Base-by-base conservation (phyloP, 2,113 vertebrate genomes). In the Mixornis gularis region DNA sequence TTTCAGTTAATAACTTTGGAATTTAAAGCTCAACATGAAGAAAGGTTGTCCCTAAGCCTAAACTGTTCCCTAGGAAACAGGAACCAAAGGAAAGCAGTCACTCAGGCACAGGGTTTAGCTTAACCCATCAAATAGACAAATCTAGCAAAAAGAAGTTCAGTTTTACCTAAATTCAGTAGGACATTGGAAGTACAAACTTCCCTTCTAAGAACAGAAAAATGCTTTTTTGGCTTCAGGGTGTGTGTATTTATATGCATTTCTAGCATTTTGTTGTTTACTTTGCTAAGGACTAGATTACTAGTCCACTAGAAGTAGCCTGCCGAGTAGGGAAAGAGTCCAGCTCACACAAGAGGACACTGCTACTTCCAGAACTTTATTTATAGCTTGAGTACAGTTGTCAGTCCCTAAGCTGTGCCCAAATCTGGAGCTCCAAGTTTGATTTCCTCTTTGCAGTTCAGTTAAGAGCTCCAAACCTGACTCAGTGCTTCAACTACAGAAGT, bases 341-440 rank as follows among this genome's bases (percentile, higher is more conserved):
- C 19, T 80, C 29, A 59, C 14, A 44, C 21, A 72, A 89, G 34
- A 69, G 29, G 40, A 86, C 49, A 30, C 3, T 36, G 38, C 51
- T 69, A 55, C 85, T 85, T 87, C 49, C 87, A 91, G 14, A 76
- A 77, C 38, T 78, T 84, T 86, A 86, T 93, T 92, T 94, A 93
- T 78, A 94, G 65, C 41, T 49, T 15, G 10, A 76, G 48, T 66
- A 90, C 44, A 72, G 62, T 44, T 65, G 30, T 19, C 74, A 68
- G 51, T 49, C 73, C 30, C 25, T 12, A 89, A 56, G 14, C 59
- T 65, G 56, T 72, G 89, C 41, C 70, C 92, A 94, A 55, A 93
- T 76, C 79, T 66, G 68, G 80, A 86, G 19, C 63, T 77, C 5
- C 27, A 79, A 83, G 43, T 59, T 9, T 49, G 34, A 94, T 77